These are phyloP conservation scores for Misgurnus anguillicaudatus DNA, from an alignment of 2,113 vertebrate genomes.

Conservation along the genomic window DNA sequence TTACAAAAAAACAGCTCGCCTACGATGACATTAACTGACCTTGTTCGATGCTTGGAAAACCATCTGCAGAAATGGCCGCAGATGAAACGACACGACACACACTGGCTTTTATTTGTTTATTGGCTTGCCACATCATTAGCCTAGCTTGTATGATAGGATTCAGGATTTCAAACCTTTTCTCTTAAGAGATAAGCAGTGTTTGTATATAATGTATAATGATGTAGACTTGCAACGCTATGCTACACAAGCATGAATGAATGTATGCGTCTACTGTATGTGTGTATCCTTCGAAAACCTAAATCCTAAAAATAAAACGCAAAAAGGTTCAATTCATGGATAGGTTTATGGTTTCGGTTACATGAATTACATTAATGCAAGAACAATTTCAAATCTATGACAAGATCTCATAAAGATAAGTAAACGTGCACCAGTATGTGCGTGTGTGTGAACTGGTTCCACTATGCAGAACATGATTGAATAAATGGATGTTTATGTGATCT, in stretches of 20 bases:
- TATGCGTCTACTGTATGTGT: no score
- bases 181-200: not conserved
- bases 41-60: not conserved
- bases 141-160: not conserved
- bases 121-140: not conserved
- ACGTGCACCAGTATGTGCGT: not conserved
- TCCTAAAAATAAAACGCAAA: no score
- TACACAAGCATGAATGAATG: not conserved
- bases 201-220: not conserved
- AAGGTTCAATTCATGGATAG: no score
- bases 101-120: not conserved
- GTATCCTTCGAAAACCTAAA: no score
- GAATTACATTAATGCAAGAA: no score
- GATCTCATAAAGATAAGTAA: no score
- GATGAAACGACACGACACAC: not conserved
- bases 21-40: slow-evolving; percentile 4
- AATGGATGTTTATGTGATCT: not conserved
- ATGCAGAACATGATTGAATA: not conserved
- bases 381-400: no score
- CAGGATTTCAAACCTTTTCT: not conserved
- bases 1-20: not conserved
- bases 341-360: no score
- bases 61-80: not conserved
- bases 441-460: not conserved
- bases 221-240: not conserved